Evolutionary conservation across 1,140 invertebrate genomes (phyloP), one percentile per base, ranked within the genome.

Genomic region (Dendroctonus valens): DNA sequence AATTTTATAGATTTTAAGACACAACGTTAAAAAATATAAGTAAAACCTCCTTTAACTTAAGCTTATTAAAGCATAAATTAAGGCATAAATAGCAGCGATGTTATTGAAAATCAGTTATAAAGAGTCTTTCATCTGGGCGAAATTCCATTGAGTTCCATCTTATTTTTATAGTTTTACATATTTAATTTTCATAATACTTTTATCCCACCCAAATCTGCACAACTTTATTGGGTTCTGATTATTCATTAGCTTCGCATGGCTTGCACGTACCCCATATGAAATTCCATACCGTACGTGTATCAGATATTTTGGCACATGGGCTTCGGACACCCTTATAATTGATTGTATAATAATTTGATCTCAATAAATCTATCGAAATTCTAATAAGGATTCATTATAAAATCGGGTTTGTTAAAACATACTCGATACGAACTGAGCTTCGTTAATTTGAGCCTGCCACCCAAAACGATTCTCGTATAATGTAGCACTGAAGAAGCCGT

Each of bases 351-450:
- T 46, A 37, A 9, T 55, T 12, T 15, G 53, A 6, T 40, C 39
- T 5, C 26, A 26, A 26, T 26, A 26, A 53, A 26, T 53, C 14
- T 53, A 53, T 53, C 15, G 26, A 53, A 39, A 53, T 51, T 61
- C 59, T 61, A 61, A 61, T 61, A 61, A 61, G 59, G 59, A 61
- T 61, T 61, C 59, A 61, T 51, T 15, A 40, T 50, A 61, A 61
- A 61, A 51, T 61, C 38, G 41, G 39, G 49, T 14, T 11, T 5
- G 15, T 41, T 42, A 51, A 49, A 8, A n/a, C 26, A 44, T 14
- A 44, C 11, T 46, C 11, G 41, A 59, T 59, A n/a, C 7, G 3
- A 26, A 26, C 26, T 26, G 26, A 26, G 12, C 15, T 12, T 44
- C 15, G 55, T 44, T n/a, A 46, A 44, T 15, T 26, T 37, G 55